Evolutionary conservation across 2,888 invertebrate species (phyloP).

Genomic region (Platycheirus albimanus): DNA sequence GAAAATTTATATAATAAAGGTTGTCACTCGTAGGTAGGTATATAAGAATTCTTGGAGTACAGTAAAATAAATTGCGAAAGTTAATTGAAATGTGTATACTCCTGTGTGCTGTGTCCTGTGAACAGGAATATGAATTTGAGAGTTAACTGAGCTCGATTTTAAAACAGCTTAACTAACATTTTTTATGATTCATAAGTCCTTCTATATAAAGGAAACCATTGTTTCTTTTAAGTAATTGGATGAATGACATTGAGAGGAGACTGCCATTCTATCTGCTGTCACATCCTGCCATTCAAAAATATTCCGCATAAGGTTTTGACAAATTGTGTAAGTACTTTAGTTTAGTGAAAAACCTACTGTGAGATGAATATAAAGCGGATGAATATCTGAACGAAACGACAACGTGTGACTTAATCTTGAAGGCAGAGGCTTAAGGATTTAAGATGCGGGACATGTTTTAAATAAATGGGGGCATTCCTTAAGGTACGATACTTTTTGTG

Average conservation of each 20-base stretch:
- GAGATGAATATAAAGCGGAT: slow-evolving; percentile 65
- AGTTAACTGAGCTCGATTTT: neutral
- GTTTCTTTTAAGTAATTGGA: slow-evolving; percentile 66
- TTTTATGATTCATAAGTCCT: slow-evolving; percentile 19
- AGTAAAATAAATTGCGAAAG: slow-evolving; percentile 55
- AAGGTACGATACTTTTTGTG: slow-evolving; percentile 43
- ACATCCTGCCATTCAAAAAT: slow-evolving; percentile 26
- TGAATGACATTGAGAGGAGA: slow-evolving; percentile 44
- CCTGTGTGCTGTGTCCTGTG: slow-evolving; percentile 8
- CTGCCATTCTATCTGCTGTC: slow-evolving; percentile 39
- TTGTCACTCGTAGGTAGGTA: neutral
- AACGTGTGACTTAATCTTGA: slow-evolving; percentile 68
- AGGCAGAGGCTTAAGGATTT: slow-evolving; percentile 56
- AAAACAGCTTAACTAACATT: slow-evolving; percentile 31
- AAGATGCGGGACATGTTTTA: slow-evolving; percentile 37
- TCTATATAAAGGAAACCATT: neutral
- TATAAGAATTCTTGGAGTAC: neutral
- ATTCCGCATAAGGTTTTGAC: slow-evolving; percentile 58
- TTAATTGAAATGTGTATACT: slow-evolving; percentile 68
- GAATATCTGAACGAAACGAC: slow-evolving; percentile 51
- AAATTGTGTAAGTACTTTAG: slow-evolving; percentile 61
- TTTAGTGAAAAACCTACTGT: slow-evolving; percentile 68
- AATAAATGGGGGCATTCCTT: slow-evolving; percentile 1
- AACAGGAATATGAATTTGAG: slow-evolving; percentile 48
- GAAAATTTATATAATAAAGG: neutral